Conservation (phyloP, 2,888 invertebrate genomes). For the Sarcophaga variegata region DNA sequence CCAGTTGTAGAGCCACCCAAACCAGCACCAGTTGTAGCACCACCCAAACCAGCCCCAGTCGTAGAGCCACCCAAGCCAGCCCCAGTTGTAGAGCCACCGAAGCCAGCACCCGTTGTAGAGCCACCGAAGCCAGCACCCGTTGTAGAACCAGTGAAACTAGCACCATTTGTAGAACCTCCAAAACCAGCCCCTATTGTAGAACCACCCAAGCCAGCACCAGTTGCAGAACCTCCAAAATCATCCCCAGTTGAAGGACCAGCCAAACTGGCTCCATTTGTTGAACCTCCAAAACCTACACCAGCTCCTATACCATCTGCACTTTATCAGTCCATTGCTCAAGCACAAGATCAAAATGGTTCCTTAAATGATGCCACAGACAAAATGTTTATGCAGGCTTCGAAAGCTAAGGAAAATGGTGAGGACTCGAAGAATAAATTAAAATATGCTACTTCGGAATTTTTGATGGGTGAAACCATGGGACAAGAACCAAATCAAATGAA, state of each 20-base stretch:
- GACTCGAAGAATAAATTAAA: constrained; percentile 75
- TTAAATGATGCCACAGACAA: constrained; percentile 73
- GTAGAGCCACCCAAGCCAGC: constrained; percentile 31
- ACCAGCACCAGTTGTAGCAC: constrained; percentile 63
- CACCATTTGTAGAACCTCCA: constrained; percentile 15
- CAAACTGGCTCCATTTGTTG: constrained; percentile 24
- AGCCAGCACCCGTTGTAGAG: constrained; percentile 63
- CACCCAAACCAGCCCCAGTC: constrained; percentile 16
- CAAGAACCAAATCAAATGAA: constrained; percentile 33
- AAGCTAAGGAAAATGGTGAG: constrained; percentile 75
- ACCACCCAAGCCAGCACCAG: constrained; percentile 25
- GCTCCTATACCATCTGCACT: constrained; percentile 63
- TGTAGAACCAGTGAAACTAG: constrained; percentile 30
- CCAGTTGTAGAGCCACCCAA: constrained; percentile 3
- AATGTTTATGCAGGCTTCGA: constrained; percentile 74
- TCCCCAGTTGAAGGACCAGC: constrained; percentile 16
- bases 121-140: constrained; percentile 19
- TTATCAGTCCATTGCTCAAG: constrained; percentile 63
- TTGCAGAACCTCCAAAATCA: constrained; percentile 29
- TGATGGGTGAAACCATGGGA: constrained; percentile 75
- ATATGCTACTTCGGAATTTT: constrained; percentile 79
- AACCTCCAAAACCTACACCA: constrained; percentile 43
- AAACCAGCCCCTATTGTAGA: constrained; percentile 62
- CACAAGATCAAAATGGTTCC: constrained; percentile 36
- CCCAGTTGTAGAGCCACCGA: constrained; percentile 3